Conservation (phyloP, 2,888 invertebrate genomes). For the Cerastis leucographa region DNA sequence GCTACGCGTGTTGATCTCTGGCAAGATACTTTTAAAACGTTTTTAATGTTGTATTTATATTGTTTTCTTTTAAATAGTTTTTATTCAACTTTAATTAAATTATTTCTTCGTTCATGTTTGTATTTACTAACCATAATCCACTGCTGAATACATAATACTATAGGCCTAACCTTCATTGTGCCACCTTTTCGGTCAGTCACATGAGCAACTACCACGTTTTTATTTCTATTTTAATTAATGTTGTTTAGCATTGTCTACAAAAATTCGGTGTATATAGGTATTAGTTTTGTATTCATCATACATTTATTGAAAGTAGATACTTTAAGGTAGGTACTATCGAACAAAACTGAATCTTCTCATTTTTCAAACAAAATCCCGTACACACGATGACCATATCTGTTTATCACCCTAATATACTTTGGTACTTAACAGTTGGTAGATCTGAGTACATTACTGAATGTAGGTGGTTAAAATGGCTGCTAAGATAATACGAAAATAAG, state of each 20-base stretch:
- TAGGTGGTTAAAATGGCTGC: no score
- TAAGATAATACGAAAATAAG: no score
- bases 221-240: conserved; percentile 5
- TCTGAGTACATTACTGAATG: neutral
- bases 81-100: neutral
- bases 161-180: conserved; percentile 32
- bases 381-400: no score
- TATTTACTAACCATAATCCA: conserved; percentile 13
- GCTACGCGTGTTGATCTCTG: no score
- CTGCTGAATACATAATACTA: conserved; percentile 44
- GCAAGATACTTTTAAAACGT: neutral
- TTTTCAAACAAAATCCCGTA: no score
- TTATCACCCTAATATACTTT: no score
- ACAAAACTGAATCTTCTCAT: no score
- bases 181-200: conserved; percentile 24
- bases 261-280: neutral
- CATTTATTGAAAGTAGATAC: neutral
- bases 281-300: neutral
- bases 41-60: neutral
- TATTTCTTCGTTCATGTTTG: conserved; percentile 1
- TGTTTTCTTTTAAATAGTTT: neutral
- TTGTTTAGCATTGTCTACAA: neutral
- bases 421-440: neutral
- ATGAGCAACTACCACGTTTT: neutral
- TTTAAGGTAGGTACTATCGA: neutral